Evolutionary conservation across 2,888 invertebrate genomes (phyloP).

Genomic region (Leuctra nigra): DNA sequence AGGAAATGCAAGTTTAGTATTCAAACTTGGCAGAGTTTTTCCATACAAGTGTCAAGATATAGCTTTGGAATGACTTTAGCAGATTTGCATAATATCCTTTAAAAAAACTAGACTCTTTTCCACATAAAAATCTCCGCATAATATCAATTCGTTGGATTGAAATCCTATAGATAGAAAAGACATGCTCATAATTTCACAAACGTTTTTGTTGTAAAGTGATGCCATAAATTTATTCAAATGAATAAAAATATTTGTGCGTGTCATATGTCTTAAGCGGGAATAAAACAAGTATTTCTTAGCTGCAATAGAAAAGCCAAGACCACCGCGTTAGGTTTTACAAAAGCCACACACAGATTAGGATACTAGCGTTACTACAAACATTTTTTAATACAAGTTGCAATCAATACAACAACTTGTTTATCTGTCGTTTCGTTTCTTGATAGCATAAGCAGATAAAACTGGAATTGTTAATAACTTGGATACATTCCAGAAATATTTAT

Average conservation of each 20-base stretch:
- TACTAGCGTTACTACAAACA: slow-evolving; percentile 7
- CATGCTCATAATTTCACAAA: slow-evolving; percentile 10
- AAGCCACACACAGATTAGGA: background rate
- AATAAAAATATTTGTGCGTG: slow-evolving; percentile 19
- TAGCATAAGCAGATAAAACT: background rate
- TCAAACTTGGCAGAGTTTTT: background rate
- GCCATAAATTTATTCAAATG: slow-evolving; percentile 17
- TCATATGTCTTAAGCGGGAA: slow-evolving; percentile 6
- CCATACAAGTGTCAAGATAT: no score
- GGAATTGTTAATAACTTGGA: background rate
- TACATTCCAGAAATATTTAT: background rate
- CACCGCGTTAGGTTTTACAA: slow-evolving; percentile 11
- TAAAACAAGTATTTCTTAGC: slow-evolving; percentile 12
- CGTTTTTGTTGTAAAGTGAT: slow-evolving; percentile 8
- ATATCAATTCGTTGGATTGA: background rate
- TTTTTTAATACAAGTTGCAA: no score
- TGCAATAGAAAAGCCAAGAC: background rate
- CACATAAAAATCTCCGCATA: no score
- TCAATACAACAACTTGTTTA: background rate
- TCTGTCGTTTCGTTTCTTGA: background rate
- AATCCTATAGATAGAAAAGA: background rate
- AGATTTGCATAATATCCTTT: no score
- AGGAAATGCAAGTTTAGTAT: slow-evolving; percentile 3
- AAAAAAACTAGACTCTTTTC: no score
- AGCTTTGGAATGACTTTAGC: no score